Conservation (phyloP, 2,797 vertebrate genomes). For the Helostoma temminkii region DNA sequence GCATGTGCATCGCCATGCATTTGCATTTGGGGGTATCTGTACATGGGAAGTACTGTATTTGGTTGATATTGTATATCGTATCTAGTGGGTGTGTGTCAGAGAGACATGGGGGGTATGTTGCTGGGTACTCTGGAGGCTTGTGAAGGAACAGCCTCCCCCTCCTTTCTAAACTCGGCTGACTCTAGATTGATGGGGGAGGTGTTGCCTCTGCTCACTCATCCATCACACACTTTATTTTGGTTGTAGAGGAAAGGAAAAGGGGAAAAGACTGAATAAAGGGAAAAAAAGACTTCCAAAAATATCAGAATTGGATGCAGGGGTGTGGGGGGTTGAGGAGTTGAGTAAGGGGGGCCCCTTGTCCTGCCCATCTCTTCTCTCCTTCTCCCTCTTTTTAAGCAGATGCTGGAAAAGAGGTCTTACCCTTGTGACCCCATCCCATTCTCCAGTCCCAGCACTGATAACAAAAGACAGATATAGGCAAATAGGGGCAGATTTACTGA, state of each 20-base stretch:
- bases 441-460: conserved; percentile 65
- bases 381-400: conserved; percentile 66
- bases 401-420: conserved; percentile 79
- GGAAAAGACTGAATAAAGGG: conserved; percentile 65
- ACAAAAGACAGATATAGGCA: conserved; percentile 85
- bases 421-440: conserved; percentile 74
- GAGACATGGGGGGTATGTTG: conserved; percentile 60
- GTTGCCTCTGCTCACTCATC: conserved; percentile 84
- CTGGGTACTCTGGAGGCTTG: conserved; percentile 69
- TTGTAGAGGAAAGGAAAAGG: conserved; percentile 81
- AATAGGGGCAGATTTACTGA: conserved; percentile 68
- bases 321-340: conserved; percentile 59
- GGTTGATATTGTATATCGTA: conserved; percentile 26
- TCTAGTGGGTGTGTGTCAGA: conserved; percentile 55
- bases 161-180: conserved; percentile 50
- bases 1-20: conserved; percentile 20
- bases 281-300: conserved; percentile 82
- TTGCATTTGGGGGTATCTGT: conserved; percentile 17
- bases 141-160: conserved; percentile 64
- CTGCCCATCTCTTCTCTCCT: conserved; percentile 45
- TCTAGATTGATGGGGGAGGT: conserved; percentile 85
- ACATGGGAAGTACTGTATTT: conserved; percentile 15
- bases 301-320: conserved; percentile 74
- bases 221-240: conserved; percentile 87
- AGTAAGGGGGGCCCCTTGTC: conserved; percentile 72